Percentiles rank a stretch among this genome's conserved stretches.
Conservation (phyloP, 1,140 invertebrate species). For the Scaptomyza pallida region DNA sequence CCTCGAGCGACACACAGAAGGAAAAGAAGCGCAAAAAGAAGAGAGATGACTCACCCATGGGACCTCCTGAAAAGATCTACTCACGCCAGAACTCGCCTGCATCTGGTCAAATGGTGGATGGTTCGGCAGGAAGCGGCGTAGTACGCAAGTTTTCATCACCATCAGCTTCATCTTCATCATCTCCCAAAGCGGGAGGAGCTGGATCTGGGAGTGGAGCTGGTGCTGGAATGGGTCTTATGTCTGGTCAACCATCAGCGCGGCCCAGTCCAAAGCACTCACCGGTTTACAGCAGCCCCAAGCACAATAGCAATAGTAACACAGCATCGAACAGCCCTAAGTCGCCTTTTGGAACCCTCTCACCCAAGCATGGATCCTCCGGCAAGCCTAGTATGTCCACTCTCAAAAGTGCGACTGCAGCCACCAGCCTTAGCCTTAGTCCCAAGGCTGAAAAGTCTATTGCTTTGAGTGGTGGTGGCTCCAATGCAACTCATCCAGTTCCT, state of each 20-base stretch:
- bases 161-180: constrained; percentile 84
- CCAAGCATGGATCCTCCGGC: constrained; percentile 90
- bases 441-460: constrained; percentile 75
- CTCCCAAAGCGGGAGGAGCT: constrained; percentile 85
- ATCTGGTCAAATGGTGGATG: constrained; percentile 46
- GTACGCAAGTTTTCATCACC: constrained; percentile 76
- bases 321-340: constrained; percentile 87
- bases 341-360: constrained; percentile 87
- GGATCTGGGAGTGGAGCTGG: constrained; percentile 12
- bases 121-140: constrained; percentile 71
- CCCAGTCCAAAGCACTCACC: constrained; percentile 91
- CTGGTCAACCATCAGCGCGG: constrained; percentile 85
- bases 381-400: constrained; percentile 95
- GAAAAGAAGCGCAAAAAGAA: constrained; percentile 92
- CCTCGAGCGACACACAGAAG: constrained; percentile 85
- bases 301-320: constrained; percentile 77
- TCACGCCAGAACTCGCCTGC: constrained; percentile 80
- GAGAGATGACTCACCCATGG: constrained; percentile 91
- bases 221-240: constrained; percentile 43
- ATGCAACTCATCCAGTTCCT: constrained; percentile 1
- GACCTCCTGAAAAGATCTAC: constrained; percentile 91
- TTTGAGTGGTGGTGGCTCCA: constrained; percentile 29
- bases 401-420: constrained; percentile 87
- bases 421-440: constrained; percentile 78
- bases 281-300: constrained; percentile 91